Conservation (phyloP, 2,888 invertebrate genomes). For the Drosophila diplacantha region DNA sequence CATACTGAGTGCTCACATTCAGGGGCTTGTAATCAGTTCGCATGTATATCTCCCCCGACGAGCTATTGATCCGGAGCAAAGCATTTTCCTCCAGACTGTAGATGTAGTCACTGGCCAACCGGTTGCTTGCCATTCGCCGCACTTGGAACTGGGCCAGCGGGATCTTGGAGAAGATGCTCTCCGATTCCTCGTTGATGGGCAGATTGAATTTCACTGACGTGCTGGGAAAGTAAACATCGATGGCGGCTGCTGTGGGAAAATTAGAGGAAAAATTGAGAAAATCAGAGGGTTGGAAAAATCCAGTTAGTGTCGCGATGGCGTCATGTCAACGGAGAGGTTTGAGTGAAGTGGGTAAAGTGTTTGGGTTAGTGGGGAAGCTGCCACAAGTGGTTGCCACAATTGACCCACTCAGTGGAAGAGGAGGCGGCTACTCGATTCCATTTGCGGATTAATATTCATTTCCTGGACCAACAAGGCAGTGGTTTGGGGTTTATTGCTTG, state of each 20-base stretch:
- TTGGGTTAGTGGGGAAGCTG: slow-evolving; percentile 21
- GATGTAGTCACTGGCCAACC: slow-evolving; percentile 63
- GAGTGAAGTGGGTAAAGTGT: slow-evolving; percentile 1
- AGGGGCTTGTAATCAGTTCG: slow-evolving; percentile 69
- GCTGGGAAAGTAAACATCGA: slow-evolving; percentile 76
- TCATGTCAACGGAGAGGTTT: slow-evolving; percentile 16
- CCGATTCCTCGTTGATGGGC: slow-evolving; percentile 75
- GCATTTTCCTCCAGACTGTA: slow-evolving; percentile 74
- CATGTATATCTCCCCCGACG: slow-evolving; percentile 75
- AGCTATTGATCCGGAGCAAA: slow-evolving; percentile 69
- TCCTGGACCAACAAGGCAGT: background rate
- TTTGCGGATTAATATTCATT: slow-evolving; percentile 17
- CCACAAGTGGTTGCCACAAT: slow-evolving; percentile 49
- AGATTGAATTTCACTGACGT: slow-evolving; percentile 74
- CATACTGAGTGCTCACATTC: slow-evolving; percentile 60
- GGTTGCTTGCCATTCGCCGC: slow-evolving; percentile 64
- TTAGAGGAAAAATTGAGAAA: slow-evolving; percentile 19
- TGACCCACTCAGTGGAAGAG: slow-evolving; percentile 22
- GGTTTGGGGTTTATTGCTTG: background rate
- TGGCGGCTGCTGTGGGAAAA: slow-evolving; percentile 54
- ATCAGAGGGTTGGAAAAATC: slow-evolving; percentile 15
- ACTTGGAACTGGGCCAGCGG: slow-evolving; percentile 76
- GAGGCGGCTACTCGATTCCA: slow-evolving; percentile 7
- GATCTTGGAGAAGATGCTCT: slow-evolving; percentile 75
- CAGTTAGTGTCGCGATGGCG: slow-evolving; percentile 22